Conservation (phyloP, 2,888 invertebrate species). For the Ochropleura plecta region DNA sequence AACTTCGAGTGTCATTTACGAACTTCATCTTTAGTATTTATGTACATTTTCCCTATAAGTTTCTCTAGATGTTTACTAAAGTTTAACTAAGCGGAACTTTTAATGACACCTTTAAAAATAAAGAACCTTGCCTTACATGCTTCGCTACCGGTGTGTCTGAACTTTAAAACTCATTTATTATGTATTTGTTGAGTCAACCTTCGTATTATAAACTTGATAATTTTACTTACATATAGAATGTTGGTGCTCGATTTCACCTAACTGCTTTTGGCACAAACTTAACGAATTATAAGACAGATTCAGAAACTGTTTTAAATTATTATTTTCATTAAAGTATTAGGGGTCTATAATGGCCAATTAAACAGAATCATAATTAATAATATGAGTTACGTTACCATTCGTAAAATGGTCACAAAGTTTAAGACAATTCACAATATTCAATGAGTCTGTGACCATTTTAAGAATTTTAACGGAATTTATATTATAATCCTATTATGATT, state of each 20-base stretch:
- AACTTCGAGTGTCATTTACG: conserved; percentile 10
- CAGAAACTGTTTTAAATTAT: background rate
- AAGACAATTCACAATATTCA: no score
- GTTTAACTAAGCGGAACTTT: conserved; percentile 31
- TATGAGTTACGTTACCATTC: no score
- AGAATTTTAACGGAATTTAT: no score
- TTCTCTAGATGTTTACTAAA: conserved; percentile 14
- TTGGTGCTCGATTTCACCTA: conserved; percentile 6
- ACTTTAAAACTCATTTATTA: conserved; percentile 46
- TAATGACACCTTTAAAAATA: conserved; percentile 34
- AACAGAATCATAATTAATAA: no score
- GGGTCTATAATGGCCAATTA: no score
- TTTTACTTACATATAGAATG: conserved; percentile 2
- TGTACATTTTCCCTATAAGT: background rate
- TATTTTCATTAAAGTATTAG: no score
- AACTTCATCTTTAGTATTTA: conserved; percentile 6
- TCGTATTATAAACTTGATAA: conserved; percentile 28
- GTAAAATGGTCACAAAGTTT: no score
- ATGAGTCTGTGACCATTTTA: no score
- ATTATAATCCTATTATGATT: no score
- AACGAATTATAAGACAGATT: background rate
- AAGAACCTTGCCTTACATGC: conserved; percentile 6
- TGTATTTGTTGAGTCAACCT: conserved; percentile 29
- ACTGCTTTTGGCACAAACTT: background rate
- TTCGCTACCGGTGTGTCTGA: conserved; percentile 10